These are phyloP conservation scores for Ectropis grisescens DNA, from an alignment of 1,140 invertebrate genomes.

Conservation along the genomic window DNA sequence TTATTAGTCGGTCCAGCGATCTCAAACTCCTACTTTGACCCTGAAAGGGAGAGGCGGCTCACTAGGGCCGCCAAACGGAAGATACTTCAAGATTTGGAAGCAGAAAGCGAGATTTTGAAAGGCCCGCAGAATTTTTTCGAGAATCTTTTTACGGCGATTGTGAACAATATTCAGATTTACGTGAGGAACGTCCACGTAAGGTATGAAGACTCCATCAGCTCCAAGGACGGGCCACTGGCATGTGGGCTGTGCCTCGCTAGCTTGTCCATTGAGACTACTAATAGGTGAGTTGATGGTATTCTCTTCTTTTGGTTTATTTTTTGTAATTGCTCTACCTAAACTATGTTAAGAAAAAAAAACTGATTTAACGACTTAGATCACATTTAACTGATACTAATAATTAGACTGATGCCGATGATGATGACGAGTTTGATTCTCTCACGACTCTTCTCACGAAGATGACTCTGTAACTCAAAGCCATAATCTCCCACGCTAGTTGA, in stretches of 20 bases:
- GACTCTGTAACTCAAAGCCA: too few species aligned
- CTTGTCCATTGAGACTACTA: conserved; percentile 84
- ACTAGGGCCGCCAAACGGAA: conserved; percentile 80
- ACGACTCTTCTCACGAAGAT: too few species aligned
- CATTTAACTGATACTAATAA: too few species aligned
- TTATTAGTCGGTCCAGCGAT: conserved; percentile 82
- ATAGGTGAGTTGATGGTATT: conserved; percentile 72
- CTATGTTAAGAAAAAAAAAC: too few species aligned
- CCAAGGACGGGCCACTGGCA: conserved; percentile 76
- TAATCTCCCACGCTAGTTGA: too few species aligned
- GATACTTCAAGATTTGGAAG: conserved; percentile 67
- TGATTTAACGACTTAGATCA: too few species aligned
- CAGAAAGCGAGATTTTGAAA: conserved; percentile 65
- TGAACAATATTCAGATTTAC: conserved; percentile 87
- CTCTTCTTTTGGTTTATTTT: too few species aligned
- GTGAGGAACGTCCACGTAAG: conserved; percentile 86
- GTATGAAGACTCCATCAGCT: conserved; percentile 83
- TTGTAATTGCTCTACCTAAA: too few species aligned
- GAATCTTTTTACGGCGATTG: conserved; percentile 79
- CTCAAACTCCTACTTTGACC: conserved; percentile 76
- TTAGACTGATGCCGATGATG: too few species aligned
- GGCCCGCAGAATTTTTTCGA: conserved; percentile 76
- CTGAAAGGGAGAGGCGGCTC: conserved; percentile 80
- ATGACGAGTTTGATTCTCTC: too few species aligned
- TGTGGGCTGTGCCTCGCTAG: conserved; percentile 86